Evolutionary conservation across 2,113 vertebrate genomes (phyloP), one percentile per base, ranked within the genome.

Genomic region (Callocephalon fimbriatum): DNA sequence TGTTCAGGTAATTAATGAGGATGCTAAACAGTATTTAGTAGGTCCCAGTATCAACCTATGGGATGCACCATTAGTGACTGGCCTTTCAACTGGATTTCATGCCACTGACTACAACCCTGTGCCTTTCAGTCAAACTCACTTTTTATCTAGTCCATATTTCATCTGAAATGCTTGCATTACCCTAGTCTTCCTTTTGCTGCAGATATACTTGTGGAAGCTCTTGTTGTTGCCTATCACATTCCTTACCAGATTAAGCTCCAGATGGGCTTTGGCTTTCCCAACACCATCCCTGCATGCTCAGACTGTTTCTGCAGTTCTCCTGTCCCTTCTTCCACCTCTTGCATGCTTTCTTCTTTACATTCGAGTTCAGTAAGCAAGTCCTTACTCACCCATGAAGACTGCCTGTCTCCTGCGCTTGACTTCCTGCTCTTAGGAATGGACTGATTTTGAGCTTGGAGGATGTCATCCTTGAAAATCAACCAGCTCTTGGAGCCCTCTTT

Each of bases 231-330:
- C 54, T 79, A 1, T 65, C 37, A 75, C 22, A 61, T 67, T 18
- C 12, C 14, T 82, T 27, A 59, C 21, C 12, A 87, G 54, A 63
- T 48, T 44, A 47, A 86, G 63, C 31, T 81, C 23, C 27, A 65
- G 27, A 29, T 11, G 53, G 2, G 6, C 38, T 91, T 81, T 73
- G 20, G 12, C 58, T 61, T 91, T 35, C 38, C 17, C 27, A 58
- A 1, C 5, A 1, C 4, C 4, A 10, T 54, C n/a, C 7, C 11
- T 78, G 27, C 61, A 37, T 1, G 0, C 14, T 78, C 20, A 54
- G 12, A 47, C 31, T 75, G 2, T 84, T 75, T 71, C 62, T 40
- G 4, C 40, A 29, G 82, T 78, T 92, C 25, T 83, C 3, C 32
- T 40, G 32, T 66, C 11, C 32, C 4, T 86, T 18, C 15, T 80